phyloP scores from a whole-genome alignment of 2,888 invertebrate genomes.

The Deroplatys truncata region DNA sequence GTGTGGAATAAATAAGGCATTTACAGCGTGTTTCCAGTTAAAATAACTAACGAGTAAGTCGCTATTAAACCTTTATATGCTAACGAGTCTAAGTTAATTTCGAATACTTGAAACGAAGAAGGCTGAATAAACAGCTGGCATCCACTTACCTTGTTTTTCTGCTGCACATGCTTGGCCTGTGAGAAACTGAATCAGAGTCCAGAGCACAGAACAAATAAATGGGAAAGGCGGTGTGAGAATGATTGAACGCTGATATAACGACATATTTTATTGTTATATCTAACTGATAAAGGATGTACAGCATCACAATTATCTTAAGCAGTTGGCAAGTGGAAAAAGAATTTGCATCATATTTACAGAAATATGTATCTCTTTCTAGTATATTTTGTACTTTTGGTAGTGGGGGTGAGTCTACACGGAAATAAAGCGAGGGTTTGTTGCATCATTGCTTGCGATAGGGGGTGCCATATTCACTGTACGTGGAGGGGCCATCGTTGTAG shows the following conservation, averaged over 20 bases:
- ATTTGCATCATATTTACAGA: not conserved
- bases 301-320: not conserved
- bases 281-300: not conserved
- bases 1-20: no score
- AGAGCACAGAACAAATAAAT: no score
- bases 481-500: slow-evolving; percentile 41
- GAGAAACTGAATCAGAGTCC: no score
- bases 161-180: no score
- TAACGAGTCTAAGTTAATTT: no score
- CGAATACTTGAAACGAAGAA: no score
- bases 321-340: not conserved
- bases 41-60: no score
- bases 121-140: no score
- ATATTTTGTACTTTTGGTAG: not conserved
- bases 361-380: not conserved
- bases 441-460: not conserved
- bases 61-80: no score
- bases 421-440: not conserved
- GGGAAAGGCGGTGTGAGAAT: no score
- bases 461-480: slow-evolving; percentile 35
- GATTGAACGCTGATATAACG: not conserved
- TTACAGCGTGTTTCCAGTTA: no score
- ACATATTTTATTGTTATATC: not conserved
- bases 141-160: no score
- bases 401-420: not conserved